A percentile compares a stretch with the other conserved stretches of the same genome.
These are phyloP conservation scores for Pseudococcus viburni DNA, from an alignment of 2,888 invertebrate genomes.

Conservation along the genomic window DNA sequence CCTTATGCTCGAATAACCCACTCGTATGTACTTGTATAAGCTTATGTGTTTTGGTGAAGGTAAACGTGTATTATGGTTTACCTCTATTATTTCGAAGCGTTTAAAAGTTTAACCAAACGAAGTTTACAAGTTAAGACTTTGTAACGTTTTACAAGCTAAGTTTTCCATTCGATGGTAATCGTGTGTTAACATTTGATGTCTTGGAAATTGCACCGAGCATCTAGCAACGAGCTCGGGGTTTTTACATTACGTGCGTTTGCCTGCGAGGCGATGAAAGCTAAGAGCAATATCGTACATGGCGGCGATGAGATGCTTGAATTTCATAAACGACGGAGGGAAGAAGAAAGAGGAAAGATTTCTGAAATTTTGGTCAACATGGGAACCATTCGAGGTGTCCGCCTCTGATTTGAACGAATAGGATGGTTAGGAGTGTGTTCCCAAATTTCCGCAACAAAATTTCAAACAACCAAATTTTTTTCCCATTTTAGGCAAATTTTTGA, in stretches of 20 bases:
- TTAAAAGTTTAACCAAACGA: constrained; percentile 52
- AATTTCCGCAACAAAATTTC: too few relatives aligned
- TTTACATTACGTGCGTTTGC: background rate
- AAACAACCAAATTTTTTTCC: too few relatives aligned
- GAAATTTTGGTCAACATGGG: too few relatives aligned
- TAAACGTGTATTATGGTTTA: constrained; percentile 45
- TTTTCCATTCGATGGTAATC: constrained; percentile 16
- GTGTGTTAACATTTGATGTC: constrained; percentile 13
- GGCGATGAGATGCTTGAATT: too few relatives aligned
- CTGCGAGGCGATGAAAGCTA: too few relatives aligned
- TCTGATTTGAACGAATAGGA: too few relatives aligned
- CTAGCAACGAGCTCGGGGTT: background rate
- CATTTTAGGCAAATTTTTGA: too few relatives aligned
- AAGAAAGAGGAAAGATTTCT: too few relatives aligned
- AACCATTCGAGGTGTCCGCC: too few relatives aligned
- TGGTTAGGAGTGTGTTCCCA: too few relatives aligned
- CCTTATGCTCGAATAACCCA: background rate
- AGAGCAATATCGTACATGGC: too few relatives aligned
- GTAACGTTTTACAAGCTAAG: constrained; percentile 22
- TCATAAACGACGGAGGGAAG: too few relatives aligned
- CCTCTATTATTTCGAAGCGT: constrained; percentile 20
- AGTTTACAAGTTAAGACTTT: constrained; percentile 10
- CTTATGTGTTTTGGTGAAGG: constrained; percentile 16
- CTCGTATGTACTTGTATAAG: background rate
- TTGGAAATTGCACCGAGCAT: background rate